A percentile compares a stretch with the other conserved stretches of the same genome.
Evolutionary conservation across 2,888 invertebrate genomes (phyloP).

Genomic region (Noctua pronuba): DNA sequence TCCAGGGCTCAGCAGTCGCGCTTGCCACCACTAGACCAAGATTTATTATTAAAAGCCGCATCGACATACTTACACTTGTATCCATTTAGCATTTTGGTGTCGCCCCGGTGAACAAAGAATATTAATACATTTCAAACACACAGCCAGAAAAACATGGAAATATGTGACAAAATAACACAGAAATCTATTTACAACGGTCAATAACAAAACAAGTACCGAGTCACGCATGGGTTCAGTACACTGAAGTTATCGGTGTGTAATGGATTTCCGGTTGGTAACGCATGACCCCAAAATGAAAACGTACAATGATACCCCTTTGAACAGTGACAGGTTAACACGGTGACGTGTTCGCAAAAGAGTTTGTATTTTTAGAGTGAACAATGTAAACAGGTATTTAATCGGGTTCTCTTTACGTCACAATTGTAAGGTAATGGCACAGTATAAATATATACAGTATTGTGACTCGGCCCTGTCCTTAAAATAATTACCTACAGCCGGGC

Average conservation of each 20-base stretch:
- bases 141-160: not conserved
- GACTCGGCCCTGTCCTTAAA: too few species aligned
- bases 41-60: too few species aligned
- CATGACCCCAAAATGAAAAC: constrained; percentile 52
- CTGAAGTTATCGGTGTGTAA: constrained; percentile 61
- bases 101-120: not conserved
- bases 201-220: constrained; percentile 35
- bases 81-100: not conserved
- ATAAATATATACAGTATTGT: too few species aligned
- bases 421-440: too few species aligned
- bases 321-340: constrained; percentile 43
- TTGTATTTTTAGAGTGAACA: not conserved
- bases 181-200: constrained; percentile 1
- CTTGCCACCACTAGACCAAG: too few species aligned
- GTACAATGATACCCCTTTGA: constrained; percentile 45
- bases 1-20: too few species aligned
- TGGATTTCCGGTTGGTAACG: constrained; percentile 54
- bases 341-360: constrained; percentile 12
- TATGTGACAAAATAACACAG: not conserved
- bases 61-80: too few species aligned
- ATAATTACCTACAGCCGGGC: too few species aligned
- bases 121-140: not conserved
- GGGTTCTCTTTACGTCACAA: too few species aligned
- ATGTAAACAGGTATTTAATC: too few species aligned
- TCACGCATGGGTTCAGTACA: constrained; percentile 55